phyloP scores from a whole-genome alignment of 2,888 invertebrate species.

The Nomada goodeniana region DNA sequence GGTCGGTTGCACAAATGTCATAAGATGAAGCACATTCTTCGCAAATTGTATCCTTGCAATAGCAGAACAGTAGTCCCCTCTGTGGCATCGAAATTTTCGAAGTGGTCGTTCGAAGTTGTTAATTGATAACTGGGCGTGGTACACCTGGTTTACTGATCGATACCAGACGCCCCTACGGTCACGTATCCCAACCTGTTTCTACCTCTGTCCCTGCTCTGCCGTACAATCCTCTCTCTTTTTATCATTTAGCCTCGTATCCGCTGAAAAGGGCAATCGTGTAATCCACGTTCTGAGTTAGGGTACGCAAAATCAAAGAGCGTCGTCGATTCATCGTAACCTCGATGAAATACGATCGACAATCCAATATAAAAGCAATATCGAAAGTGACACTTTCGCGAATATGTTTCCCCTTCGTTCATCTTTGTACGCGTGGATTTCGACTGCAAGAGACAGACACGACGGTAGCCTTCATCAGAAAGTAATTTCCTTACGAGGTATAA shows the following conservation, averaged over 20 bases:
- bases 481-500: constrained; percentile 35
- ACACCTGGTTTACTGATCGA: constrained; percentile 79
- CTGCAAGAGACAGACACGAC: background rate
- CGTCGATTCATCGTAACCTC: constrained; percentile 23
- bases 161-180: constrained; percentile 73
- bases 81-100: constrained; percentile 15
- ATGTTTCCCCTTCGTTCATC: constrained; percentile 14
- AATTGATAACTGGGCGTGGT: constrained; percentile 74
- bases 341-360: constrained; percentile 64
- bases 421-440: background rate
- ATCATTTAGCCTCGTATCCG: constrained; percentile 1
- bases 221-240: constrained; percentile 8
- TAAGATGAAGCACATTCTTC: too few species aligned
- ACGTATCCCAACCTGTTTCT: constrained; percentile 56
- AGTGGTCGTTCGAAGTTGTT: constrained; percentile 60
- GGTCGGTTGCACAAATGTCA: too few species aligned
- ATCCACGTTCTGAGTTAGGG: constrained; percentile 15
- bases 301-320: constrained; percentile 35
- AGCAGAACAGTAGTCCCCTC: background rate
- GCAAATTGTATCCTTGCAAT: background rate
- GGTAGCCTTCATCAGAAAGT: constrained; percentile 1
- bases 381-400: constrained; percentile 69
- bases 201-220: constrained; percentile 18
- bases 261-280: constrained; percentile 47
- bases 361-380: constrained; percentile 78